A percentile compares a stretch with the other conserved stretches of the same genome.
phyloP scores from a whole-genome alignment of 1,140 invertebrate genomes.

The Pinna nobilis region DNA sequence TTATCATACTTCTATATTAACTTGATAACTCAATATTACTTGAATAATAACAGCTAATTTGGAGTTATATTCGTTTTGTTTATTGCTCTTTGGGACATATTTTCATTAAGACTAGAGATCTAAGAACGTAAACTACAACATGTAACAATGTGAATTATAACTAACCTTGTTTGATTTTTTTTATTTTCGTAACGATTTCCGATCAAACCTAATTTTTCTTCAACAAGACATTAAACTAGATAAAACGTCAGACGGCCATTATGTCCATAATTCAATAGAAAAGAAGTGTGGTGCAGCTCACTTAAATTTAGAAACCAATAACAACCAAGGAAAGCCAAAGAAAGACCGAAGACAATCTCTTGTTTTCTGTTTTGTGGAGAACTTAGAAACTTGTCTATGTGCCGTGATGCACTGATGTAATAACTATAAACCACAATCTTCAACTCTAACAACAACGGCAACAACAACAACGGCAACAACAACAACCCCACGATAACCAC shows the following conservation, averaged over 20 bases:
- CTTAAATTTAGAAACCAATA: no score
- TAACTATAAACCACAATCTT: no score
- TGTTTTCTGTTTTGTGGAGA: no score
- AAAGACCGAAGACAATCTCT: no score
- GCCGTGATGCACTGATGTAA: no score
- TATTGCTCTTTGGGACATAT: constrained; percentile 29
- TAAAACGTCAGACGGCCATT: background rate
- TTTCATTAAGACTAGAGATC: constrained; percentile 1
- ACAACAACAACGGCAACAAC: no score
- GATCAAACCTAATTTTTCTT: background rate
- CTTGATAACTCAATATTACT: constrained; percentile 44
- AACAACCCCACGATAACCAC: no score
- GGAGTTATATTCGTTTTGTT: constrained; percentile 46
- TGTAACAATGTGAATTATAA: background rate
- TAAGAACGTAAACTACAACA: background rate
- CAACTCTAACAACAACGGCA: no score
- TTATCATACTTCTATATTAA: constrained; percentile 49
- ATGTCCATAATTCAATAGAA: background rate
- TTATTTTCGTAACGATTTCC: constrained; percentile 7
- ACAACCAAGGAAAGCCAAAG: no score
- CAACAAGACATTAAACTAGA: background rate
- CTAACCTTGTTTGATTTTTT: background rate
- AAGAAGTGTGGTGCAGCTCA: background rate
- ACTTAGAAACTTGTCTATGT: no score
- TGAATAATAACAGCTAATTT: constrained; percentile 47